Base-by-base conservation (phyloP, 2,888 invertebrate species). In the Smittia aterrima region DNA sequence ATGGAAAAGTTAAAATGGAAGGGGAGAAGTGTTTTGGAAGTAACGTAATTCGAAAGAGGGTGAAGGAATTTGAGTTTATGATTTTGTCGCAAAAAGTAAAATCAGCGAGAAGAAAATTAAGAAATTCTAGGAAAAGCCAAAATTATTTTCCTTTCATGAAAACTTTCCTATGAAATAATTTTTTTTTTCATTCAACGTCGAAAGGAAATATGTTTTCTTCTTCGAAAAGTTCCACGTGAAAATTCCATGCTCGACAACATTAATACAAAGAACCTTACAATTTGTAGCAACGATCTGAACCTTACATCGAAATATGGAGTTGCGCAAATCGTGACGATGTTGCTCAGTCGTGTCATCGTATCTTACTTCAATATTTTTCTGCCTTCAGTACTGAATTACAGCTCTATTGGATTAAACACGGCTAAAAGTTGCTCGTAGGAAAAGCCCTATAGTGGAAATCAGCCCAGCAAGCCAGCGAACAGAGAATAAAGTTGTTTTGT, bases 331-430 rank as follows among this genome's bases (percentile, higher is more conserved):
- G n/a, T 47, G 47, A 16, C 47, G 38, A 22, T 22, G 67, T 67
- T 67, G 67, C 67, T 67, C 67, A 41, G 38, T 32, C 53, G 58
- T 2, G 20, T 11, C 24, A 1, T 53, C 53, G 18, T 16, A 2
- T 53, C 18, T 24, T 58, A 47, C 47, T 67, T 67, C 67, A 40
- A 67, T 41, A 40, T 67, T 67, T 67, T 22, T 67, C 20, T 22
- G 16, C 38, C 32, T 66, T 66, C 67, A 41, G 22, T 47, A 40
- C 40, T 67, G 67, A 67, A 67, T 67, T 67, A 40, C 67, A 41
- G 67, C 40, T 67, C 67, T 67, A 67, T 67, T 67, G 38, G 67
- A 67, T 67, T 40, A 22, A 67, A 58, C 58, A 67, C 67, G 67
- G 67, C 67, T 67, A 18, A 41, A 40, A 67, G 40, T 67, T 41